Conservation (phyloP, 2,113 vertebrate genomes). For the Platycercus adscitus region DNA sequence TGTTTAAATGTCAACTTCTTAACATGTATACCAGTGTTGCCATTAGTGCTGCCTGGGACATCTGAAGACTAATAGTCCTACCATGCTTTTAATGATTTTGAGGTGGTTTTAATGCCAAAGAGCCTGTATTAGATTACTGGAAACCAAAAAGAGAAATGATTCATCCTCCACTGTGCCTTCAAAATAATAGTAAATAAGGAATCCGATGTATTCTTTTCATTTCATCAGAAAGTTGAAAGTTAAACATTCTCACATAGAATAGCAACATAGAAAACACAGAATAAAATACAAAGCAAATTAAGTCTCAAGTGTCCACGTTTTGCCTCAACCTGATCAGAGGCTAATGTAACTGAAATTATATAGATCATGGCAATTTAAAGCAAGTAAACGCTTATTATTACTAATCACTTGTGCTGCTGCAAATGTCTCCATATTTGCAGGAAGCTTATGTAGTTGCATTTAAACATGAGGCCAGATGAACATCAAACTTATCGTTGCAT, state of each 20-base stretch:
- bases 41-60: background rate
- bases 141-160: background rate
- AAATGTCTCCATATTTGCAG: background rate
- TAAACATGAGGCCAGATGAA: background rate
- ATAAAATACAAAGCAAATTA: background rate
- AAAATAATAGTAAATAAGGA: background rate
- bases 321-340: background rate
- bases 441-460: background rate
- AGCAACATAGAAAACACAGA: accelerated
- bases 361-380: background rate
- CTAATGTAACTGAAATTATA: background rate
- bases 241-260: accelerated
- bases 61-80: background rate
- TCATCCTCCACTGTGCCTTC: background rate
- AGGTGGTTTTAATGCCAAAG: background rate
- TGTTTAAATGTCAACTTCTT: background rate
- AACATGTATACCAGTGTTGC: background rate
- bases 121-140: background rate
- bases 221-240: background rate
- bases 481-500: background rate
- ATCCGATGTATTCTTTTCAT: background rate
- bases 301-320: background rate
- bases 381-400: background rate
- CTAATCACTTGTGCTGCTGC: background rate
- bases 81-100: background rate